These are phyloP conservation scores for Epistrophella euchroma DNA, from an alignment of 2,888 invertebrate species.

Conservation along the genomic window DNA sequence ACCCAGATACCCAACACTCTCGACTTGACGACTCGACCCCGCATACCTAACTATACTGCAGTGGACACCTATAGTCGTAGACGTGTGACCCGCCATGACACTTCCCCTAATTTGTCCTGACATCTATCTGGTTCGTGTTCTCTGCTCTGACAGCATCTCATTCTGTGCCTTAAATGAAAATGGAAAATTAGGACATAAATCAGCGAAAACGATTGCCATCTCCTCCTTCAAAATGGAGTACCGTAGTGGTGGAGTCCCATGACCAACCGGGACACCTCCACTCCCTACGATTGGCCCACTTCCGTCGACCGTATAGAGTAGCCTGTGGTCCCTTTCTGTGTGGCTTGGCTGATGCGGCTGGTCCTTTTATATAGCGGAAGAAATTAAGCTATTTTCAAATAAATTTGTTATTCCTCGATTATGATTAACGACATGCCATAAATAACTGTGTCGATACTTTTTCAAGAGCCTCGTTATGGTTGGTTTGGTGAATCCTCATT, in stretches of 20 bases:
- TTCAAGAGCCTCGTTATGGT: constrained; percentile 58
- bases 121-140: constrained; percentile 52
- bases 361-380: constrained; percentile 61
- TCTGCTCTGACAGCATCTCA: constrained; percentile 63
- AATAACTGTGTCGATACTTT: constrained; percentile 74
- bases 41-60: constrained; percentile 32
- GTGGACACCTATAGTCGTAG: constrained; percentile 29
- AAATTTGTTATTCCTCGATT: constrained; percentile 75
- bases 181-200: constrained; percentile 75
- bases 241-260: constrained; percentile 21
- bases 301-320: constrained; percentile 3
- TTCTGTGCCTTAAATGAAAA: constrained; percentile 70
- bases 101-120: constrained; percentile 63
- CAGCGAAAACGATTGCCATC: constrained; percentile 68
- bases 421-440: constrained; percentile 75
- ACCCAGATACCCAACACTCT: constrained; percentile 56
- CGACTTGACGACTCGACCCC: constrained; percentile 7
- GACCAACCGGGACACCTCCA: constrained; percentile 1
- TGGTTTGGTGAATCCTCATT: constrained; percentile 1
- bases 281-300: neutral
- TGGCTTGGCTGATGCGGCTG: neutral
- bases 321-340: constrained; percentile 1
- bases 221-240: constrained; percentile 8
- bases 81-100: constrained; percentile 70
- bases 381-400: constrained; percentile 75